Percentiles rank a stretch among this genome's conserved stretches.
These are phyloP conservation scores for Micropterix aruncella DNA, from an alignment of 2,888 invertebrate species.

Conservation along the genomic window DNA sequence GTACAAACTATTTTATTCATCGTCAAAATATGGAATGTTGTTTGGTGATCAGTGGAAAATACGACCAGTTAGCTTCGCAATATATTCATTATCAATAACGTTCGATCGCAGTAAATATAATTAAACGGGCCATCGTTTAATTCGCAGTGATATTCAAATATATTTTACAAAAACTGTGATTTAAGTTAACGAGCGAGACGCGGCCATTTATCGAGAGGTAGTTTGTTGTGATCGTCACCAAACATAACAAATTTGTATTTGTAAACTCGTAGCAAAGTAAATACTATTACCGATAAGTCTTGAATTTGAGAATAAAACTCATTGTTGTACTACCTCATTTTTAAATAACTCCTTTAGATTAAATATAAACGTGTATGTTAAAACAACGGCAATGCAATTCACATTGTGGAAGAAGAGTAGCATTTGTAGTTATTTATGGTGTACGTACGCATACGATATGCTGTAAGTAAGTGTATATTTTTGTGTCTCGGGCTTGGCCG, in stretches of 20 bases:
- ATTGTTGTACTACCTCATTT: slow-evolving; percentile 32
- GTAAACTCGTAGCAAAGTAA: not conserved
- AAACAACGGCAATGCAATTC: slow-evolving; percentile 12
- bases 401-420: no score
- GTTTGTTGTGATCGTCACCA: not conserved
- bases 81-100: no score
- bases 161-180: no score
- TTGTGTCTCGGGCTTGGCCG: not conserved
- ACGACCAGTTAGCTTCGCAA: no score
- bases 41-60: not conserved
- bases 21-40: not conserved
- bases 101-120: no score
- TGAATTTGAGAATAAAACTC: slow-evolving; percentile 24
- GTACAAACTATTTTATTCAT: not conserved
- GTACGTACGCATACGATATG: not conserved
- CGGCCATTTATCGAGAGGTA: not conserved
- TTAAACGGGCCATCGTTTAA: no score
- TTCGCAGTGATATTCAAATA: no score
- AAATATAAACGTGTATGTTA: slow-evolving; percentile 1
- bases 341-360: slow-evolving; percentile 5
- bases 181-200: no score
- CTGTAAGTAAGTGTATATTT: no score
- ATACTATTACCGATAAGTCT: not conserved
- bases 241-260: not conserved
- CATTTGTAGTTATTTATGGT: not conserved